Evolutionary conservation across 2,888 invertebrate species (phyloP).

Genomic region (Therioaphis trifolii): DNA sequence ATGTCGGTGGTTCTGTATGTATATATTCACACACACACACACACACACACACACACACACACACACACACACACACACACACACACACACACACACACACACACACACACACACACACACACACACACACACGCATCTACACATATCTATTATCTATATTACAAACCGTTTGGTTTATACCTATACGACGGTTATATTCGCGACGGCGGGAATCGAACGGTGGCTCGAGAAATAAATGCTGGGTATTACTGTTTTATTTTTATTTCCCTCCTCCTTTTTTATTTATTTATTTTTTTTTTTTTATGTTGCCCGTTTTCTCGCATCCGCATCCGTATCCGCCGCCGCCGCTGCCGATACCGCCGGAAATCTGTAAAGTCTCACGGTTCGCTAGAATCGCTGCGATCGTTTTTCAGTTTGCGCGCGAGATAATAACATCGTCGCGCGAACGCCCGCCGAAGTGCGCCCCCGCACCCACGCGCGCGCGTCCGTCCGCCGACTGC

Average conservation of each 20-base stretch:
- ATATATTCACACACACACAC: not conserved
- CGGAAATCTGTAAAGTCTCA: conserved; percentile 47
- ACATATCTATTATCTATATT: no score
- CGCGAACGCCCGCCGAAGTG: conserved; percentile 31
- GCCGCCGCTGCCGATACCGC: not conserved
- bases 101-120: not conserved
- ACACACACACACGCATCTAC: no score
- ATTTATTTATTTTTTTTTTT: not conserved
- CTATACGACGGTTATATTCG: not conserved
- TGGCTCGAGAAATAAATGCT: conserved; percentile 18
- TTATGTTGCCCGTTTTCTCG: not conserved
- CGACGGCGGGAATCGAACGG: not conserved
- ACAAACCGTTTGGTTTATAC: no score
- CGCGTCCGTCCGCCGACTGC: no score
- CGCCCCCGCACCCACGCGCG: not conserved
- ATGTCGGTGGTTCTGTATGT: not conserved
- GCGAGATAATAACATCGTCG: not conserved
- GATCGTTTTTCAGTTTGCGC: conserved; percentile 46
- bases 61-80: not conserved
- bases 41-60: not conserved
- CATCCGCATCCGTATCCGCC: not conserved
- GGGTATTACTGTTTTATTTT: not conserved
- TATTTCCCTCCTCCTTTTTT: not conserved
- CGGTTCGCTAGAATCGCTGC: conserved; percentile 50
- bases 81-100: not conserved